Evolutionary conservation across 2,113 vertebrate genomes (phyloP), one percentile per base, ranked within the genome.

Genomic region (Labeo catla): DNA sequence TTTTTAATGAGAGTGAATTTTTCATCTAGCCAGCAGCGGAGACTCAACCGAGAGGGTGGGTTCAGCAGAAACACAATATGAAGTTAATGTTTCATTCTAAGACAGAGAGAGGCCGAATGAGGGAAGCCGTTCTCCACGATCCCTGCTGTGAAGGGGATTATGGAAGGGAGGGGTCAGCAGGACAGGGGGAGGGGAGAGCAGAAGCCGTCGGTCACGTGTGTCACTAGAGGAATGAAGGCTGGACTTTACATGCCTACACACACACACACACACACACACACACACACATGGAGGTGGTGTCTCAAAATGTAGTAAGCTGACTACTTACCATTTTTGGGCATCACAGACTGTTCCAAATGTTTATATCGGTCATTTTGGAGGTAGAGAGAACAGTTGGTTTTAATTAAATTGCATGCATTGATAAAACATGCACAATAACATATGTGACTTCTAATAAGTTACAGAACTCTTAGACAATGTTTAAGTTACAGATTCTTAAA

Each of bases 1-100:
- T 86, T 87, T 89, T 89, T 89, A 87, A 89, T 86, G 86, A 86
- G 78, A 59, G 78, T 70, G 82, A 74, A 84, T 86, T 76, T 89
- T 89, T 86, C 82, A 86, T 59, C 34, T 73, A 15, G 78, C 79
- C 45, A 73, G 66, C 50, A 72, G 81, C 66, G 13, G 50, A 83
- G 15, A 68, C 49, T 79, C 49, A 28, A 76, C 36, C 45, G 16
- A 36, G 73, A 76, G 45, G 21, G 61, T 34, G n/a, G 16, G 49
- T 52, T 43, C 66, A 49, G 45, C 50, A 50, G 76, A 74, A 83
- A 76, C 76, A 84, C 81, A 86, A 79, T 83, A 84, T 83, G 74
- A 74, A 85, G 86, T 88, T 83, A 79, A 83, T 86, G 87, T 88
- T 88, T 88, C 81, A 74, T 88, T 84, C 63, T 49, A 54, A 68